These are phyloP conservation scores for Lepidurus arcticus DNA, from an alignment of 1,140 invertebrate genomes.

Conservation along the genomic window DNA sequence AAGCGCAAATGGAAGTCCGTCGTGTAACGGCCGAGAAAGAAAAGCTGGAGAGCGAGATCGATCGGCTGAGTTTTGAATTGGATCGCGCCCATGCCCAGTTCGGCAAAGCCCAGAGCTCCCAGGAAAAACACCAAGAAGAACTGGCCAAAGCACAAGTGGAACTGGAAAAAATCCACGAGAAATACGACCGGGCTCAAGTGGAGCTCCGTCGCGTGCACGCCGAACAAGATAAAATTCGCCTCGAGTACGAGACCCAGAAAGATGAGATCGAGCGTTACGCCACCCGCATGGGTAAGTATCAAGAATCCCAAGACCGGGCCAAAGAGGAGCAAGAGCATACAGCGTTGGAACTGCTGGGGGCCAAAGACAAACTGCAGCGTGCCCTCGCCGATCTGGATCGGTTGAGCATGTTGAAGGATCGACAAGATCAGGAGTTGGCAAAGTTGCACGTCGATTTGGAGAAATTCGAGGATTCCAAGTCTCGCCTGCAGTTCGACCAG, in stretches of 20 bases:
- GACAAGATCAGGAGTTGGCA: conserved; percentile 55
- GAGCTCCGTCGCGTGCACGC: conserved; percentile 74
- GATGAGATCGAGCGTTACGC: conserved; percentile 68
- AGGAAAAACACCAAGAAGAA: conserved; percentile 85
- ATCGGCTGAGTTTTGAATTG: conserved; percentile 76
- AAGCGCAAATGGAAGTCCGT: conserved; percentile 74
- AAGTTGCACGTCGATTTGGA: conserved; percentile 65
- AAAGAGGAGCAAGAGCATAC: conserved; percentile 73
- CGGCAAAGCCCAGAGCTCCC: conserved; percentile 69
- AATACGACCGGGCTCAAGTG: conserved; percentile 73
- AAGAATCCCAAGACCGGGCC: conserved; percentile 62
- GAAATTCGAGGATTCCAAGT: conserved; percentile 64
- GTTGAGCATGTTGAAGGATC: conserved; percentile 54
- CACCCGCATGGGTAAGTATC: conserved; percentile 67
- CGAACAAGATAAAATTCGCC: conserved; percentile 62
- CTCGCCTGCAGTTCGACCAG: conserved; percentile 81
- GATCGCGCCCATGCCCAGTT: conserved; percentile 74
- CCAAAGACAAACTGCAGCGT: conserved; percentile 76
- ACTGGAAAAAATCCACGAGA: conserved; percentile 83
- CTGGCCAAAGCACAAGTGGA: conserved; percentile 75
- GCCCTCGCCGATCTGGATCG: conserved; percentile 67
- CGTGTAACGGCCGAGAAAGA: conserved; percentile 77
- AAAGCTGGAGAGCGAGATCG: conserved; percentile 72
- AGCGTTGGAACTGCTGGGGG: conserved; percentile 73
- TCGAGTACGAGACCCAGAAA: conserved; percentile 62